A percentile compares a stretch with the other conserved stretches of the same genome.
These are phyloP conservation scores for Philereme vetulata DNA, from an alignment of 2,888 invertebrate species.

Conservation along the genomic window DNA sequence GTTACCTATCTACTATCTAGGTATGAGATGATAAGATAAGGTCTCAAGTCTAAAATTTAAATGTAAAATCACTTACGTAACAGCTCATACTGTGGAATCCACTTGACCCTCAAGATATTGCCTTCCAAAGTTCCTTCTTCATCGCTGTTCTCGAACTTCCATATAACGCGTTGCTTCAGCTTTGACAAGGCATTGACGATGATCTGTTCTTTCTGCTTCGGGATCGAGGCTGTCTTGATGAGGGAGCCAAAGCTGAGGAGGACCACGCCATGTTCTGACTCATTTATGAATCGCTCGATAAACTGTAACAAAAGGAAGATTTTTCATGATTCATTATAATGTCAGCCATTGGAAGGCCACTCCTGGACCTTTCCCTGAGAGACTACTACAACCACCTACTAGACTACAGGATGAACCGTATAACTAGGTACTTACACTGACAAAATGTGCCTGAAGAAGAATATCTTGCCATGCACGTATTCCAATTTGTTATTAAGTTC, in stretches of 20 bases:
- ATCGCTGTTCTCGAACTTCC: conserved; percentile 88
- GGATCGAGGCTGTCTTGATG: conserved; percentile 87
- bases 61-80: conserved; percentile 82
- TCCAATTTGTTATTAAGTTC: no score
- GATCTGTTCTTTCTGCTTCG: conserved; percentile 83
- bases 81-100: conserved; percentile 89
- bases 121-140: conserved; percentile 68
- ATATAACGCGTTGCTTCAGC: conserved; percentile 88
- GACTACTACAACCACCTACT: no score
- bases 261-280: conserved; percentile 87
- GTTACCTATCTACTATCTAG: no score
- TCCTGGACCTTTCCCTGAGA: no score
- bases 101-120: conserved; percentile 85
- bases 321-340: neutral
- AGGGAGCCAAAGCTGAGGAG: conserved; percentile 92
- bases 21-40: no score
- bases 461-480: no score
- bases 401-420: no score
- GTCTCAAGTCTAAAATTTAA: neutral
- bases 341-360: no score
- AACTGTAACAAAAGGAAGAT: conserved; percentile 66
- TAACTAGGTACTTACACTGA: no score
- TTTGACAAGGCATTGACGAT: conserved; percentile 86
- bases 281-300: conserved; percentile 86
- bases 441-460: no score